Evolutionary conservation across 2,888 invertebrate species (phyloP), one percentile per base, ranked within the genome.

Genomic region (Leucophora obtusa): DNA sequence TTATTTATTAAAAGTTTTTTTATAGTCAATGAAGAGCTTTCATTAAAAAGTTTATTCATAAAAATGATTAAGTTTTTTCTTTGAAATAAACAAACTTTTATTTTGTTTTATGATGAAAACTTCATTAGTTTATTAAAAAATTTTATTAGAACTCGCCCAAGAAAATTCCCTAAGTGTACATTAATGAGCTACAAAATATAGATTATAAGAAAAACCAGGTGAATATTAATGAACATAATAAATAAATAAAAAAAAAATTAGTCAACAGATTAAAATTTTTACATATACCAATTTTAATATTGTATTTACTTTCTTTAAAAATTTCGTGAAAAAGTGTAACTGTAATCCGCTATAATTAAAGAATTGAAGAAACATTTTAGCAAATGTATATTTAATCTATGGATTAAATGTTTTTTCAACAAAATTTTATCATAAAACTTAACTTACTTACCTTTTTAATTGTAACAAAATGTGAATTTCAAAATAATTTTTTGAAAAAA

Each of bases 261-360:
- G n/a, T n/a, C 17, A 50, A 6, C 14, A 17, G 50, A 63, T 51
- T 51, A 28, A 15, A 28, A 15, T 15, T 47, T 7, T 15, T 24
- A 62, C n/a, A 11, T 43, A 17, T 35, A 1, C 35, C 17, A 17
- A 35, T n/a, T 68, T 58, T n/a, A n/a, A n/a, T n/a, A n/a, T n/a
- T n/a, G n/a, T n/a, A n/a, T n/a, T n/a, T n/a, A 8, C 4, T 53
- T 35, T 7, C 70, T 53, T 71, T 28, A 9, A 43, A 53, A 0
- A 10, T 10, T 38, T 24, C 24, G 51, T 17, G 14, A 51, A 62
- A 62, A 62, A 71, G 8, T 35, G 1, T 8, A n/a, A 14, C 0
- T 33, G 50, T 51, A 69, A 59, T 81, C 81, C 83, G 76, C 53
- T 70, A n/a, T 47, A 11, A 63, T 73, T 77, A 77, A 74, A 83